Evolutionary conservation across 2,888 invertebrate species (phyloP), one percentile per base, ranked within the genome.

Genomic region (Agrotis clavis): DNA sequence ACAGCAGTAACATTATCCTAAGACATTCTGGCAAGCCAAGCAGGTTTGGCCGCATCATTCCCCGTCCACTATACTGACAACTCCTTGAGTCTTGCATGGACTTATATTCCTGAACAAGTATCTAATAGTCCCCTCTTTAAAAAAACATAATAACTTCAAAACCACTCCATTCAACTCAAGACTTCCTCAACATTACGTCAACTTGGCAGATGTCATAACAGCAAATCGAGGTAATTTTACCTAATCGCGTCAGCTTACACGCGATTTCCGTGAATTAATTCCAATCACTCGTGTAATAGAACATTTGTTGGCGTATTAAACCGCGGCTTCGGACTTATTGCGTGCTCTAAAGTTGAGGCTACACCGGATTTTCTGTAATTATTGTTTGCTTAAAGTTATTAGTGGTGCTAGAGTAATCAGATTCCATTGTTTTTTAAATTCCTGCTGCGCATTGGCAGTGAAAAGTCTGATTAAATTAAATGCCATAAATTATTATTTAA

Each of bases 221-320:
- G 21, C 19, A 53, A 71, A 84, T 69, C 21, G 59, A 50, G 51
- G 50, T 56, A 73, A 69, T 59, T 84, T 70, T 41, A 62, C 60
- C 16, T 54, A 71, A 82, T 72, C 72, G 62, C 67, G 41, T 67
- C 65, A 67, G 72, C 67, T 82, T 66, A 80, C 71, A 59, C 54
- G 53, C 57, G 66, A 77, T 81, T 78, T 74, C 53, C 71, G 70
- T 57, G 54, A 71, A 79, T 76, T 68, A 72, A 76, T 81, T 60
- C 72, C 74, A 64, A 85, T 78, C 66, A 70, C 30, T 73, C 76
- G 75, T 74, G 74, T 76, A 79, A 85, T 77, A 71, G 63, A 67
- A 83, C 61, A 77, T 74, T 78, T 74, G 67, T 75, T 75, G 30
- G 35, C 54, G 30, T 67, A 71, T 68, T 71, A 72, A 72, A 56